Conservation (phyloP, 2,888 invertebrate genomes). For the Synergus laeviventris region DNA sequence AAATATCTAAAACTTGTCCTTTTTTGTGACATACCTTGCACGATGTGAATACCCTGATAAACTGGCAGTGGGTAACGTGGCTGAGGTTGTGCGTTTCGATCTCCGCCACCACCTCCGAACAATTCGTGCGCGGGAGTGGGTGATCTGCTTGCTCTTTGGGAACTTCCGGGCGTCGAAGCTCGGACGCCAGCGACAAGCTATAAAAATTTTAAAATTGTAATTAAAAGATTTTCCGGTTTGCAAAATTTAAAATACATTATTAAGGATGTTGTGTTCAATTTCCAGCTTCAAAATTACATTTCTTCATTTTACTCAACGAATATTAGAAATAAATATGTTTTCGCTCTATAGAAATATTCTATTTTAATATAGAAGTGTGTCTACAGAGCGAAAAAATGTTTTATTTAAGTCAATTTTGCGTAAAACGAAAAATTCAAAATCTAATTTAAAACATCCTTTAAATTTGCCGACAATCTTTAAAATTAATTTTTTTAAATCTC, state of each 20-base stretch:
- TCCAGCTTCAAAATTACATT: too few relatives aligned
- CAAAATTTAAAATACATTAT: background rate
- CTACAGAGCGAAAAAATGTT: too few relatives aligned
- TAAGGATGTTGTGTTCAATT: too few relatives aligned
- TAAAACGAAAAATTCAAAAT: background rate
- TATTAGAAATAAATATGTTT: too few relatives aligned
- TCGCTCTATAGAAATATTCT: too few relatives aligned
- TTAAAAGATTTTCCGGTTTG: background rate
- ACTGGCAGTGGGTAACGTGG: conserved; percentile 75
- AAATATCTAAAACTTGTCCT: too few relatives aligned
- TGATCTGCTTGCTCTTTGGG: conserved; percentile 72
- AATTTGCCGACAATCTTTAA: too few relatives aligned
- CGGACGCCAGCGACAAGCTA: conserved; percentile 70
- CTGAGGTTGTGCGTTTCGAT: conserved; percentile 71
- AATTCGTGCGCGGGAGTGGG: conserved; percentile 73
- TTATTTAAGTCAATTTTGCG: too few relatives aligned
- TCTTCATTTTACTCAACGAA: background rate
- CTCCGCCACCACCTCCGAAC: conserved; percentile 68
- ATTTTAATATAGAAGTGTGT: too few relatives aligned
- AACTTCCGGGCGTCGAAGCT: conserved; percentile 71
- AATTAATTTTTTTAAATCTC: too few relatives aligned
- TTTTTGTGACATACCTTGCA: conserved; percentile 65
- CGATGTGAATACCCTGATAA: conserved; percentile 74
- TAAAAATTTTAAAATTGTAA: conserved; percentile 34
- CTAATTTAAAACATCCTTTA: background rate